Evolutionary conservation across 2,797 vertebrate species (phyloP).

Genomic region (Lepus oiostolus): DNA sequence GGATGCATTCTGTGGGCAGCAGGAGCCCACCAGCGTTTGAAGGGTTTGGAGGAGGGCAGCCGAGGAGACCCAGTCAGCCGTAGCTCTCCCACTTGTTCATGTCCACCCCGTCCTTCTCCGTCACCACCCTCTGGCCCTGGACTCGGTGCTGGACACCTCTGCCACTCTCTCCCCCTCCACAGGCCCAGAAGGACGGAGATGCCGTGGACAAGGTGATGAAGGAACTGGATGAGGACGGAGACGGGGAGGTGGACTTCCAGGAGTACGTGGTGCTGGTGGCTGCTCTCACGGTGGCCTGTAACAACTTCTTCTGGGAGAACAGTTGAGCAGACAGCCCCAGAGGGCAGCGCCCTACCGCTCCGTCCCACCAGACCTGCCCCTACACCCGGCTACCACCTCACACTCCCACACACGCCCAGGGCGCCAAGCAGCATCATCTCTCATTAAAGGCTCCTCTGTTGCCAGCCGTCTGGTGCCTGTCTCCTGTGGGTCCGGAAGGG

Average conservation of each 20-base stretch:
- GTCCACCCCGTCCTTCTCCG: neutral
- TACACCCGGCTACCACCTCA: neutral
- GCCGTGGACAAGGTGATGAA: slow-evolving; percentile 94
- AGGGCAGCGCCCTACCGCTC: slow-evolving; percentile 14
- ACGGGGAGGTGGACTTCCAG: slow-evolving; percentile 96
- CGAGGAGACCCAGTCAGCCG: neutral
- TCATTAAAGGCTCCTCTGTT: slow-evolving; percentile 79
- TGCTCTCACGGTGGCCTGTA: slow-evolving; percentile 94
- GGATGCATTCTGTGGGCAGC: neutral
- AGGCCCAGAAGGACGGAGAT: slow-evolving; percentile 91
- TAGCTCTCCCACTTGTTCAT: neutral
- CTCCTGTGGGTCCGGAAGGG: slow-evolving; percentile 43
- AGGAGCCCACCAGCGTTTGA: neutral
- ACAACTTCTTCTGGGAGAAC: slow-evolving; percentile 93
- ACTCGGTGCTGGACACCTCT: neutral
- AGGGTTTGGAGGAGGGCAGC: neutral
- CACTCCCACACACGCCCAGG: slow-evolving; percentile 20
- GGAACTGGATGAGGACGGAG: slow-evolving; percentile 94
- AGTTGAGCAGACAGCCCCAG: slow-evolving; percentile 81
- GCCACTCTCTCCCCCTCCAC: neutral
- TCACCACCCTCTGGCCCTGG: neutral
- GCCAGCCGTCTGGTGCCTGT: neutral
- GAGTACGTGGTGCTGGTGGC: slow-evolving; percentile 96
- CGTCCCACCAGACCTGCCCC: neutral
- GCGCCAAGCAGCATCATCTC: slow-evolving; percentile 49